A percentile compares a stretch with the other conserved stretches of the same genome.
phyloP scores from a whole-genome alignment of 2,797 vertebrate species.

The Chrosomus eos region DNA sequence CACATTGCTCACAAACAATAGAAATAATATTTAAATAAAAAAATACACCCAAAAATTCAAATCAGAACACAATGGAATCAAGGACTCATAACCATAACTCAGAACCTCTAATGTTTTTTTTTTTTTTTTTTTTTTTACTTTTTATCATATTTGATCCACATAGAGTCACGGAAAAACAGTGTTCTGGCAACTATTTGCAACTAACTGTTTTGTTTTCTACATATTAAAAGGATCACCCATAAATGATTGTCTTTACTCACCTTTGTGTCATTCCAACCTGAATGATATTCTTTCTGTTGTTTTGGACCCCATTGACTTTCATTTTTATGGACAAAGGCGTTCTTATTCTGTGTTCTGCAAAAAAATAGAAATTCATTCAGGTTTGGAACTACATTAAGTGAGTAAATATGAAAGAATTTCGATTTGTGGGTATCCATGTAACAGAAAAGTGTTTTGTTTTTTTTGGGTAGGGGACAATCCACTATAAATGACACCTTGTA shows the following conservation, averaged over 20 bases:
- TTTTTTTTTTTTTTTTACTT: background rate
- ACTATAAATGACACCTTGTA: conserved; percentile 76
- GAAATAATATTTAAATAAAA: background rate
- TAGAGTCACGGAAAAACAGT: conserved; percentile 51
- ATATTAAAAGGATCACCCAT: background rate
- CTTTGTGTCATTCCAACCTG: background rate
- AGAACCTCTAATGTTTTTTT: conserved; percentile 60
- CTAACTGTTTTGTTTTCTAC: background rate
- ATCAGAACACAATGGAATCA: conserved; percentile 65
- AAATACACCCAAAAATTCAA: conserved; percentile 53
- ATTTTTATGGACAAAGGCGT: background rate
- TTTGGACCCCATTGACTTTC: background rate
- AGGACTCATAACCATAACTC: conserved; percentile 59
- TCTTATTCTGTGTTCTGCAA: background rate
- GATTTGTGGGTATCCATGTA: background rate
- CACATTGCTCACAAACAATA: background rate
- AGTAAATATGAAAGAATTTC: background rate
- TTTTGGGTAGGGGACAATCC: background rate
- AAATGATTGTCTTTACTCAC: background rate
- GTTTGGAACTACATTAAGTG: background rate
- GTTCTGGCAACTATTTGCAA: background rate
- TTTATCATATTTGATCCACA: conserved; percentile 74
- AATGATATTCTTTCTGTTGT: background rate
- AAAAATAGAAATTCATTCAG: background rate
- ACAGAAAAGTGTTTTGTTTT: background rate